phyloP scores from a whole-genome alignment of 2,113 vertebrate genomes.

The Corapipo altera region DNA sequence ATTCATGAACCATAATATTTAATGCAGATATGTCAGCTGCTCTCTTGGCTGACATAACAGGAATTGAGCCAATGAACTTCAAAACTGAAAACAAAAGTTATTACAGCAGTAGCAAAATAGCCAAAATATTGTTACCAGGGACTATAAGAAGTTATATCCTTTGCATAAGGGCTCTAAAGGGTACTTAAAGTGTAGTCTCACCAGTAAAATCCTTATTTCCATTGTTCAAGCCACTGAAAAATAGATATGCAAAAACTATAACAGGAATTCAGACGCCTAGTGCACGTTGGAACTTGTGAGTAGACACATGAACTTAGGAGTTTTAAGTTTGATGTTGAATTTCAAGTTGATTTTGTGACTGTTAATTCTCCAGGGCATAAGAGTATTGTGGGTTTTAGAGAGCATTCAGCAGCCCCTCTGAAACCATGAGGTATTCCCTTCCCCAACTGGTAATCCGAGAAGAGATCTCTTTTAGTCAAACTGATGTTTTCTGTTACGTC shows the following conservation, averaged over 20 bases:
- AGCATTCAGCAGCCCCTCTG: neutral
- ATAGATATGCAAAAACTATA: neutral
- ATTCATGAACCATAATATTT: neutral
- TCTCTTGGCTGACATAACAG: neutral
- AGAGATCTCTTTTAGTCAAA: neutral
- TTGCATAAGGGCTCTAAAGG: neutral
- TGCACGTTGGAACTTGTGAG: neutral
- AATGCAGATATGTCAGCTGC: neutral
- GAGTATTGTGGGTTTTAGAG: neutral
- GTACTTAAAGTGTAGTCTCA: neutral
- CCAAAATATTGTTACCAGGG: neutral
- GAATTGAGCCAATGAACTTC: neutral
- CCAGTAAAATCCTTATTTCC: neutral
- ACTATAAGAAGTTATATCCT: neutral
- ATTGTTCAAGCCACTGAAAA: neutral
- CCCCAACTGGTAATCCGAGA: neutral
- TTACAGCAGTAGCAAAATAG: neutral
- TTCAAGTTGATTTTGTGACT: neutral
- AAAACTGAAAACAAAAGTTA: neutral
- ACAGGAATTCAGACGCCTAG: neutral
- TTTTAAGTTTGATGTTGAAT: neutral
- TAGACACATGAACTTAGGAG: neutral
- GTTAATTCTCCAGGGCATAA: neutral
- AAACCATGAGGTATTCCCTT: neutral
- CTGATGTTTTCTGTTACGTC: neutral